Evolutionary conservation across 92 coral and sea anemone species (phyloP).

Genomic region (Zoanthus solanderi): DNA sequence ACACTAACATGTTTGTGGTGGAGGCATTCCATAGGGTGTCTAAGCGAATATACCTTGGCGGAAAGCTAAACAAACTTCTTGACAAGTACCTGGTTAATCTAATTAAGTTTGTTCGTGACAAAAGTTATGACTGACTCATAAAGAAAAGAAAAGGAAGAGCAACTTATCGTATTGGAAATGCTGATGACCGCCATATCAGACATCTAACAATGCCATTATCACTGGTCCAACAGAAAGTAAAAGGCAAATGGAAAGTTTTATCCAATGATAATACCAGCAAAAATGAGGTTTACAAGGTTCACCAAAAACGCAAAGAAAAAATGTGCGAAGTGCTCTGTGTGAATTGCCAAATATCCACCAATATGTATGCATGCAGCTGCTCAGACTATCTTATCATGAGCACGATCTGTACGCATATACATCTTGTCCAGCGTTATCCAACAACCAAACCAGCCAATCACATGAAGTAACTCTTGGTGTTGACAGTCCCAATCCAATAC

Average conservation of each 20-base stretch:
- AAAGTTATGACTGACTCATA: neutral
- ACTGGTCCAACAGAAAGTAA: slow-evolving; percentile 1
- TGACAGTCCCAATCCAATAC: neutral
- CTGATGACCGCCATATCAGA: neutral
- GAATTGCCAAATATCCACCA: neutral
- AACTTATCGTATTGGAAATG: neutral
- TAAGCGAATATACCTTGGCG: neutral
- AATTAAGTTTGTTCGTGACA: slow-evolving; percentile 1
- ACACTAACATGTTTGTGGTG: slow-evolving; percentile 9
- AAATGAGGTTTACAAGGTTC: neutral
- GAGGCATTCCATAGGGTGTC: slow-evolving; percentile 8
- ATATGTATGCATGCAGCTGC: slow-evolving; percentile 55
- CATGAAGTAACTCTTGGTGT: neutral
- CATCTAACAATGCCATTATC: neutral
- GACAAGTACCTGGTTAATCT: slow-evolving; percentile 8
- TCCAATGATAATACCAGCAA: neutral
- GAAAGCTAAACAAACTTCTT: neutral
- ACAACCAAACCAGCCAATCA: slow-evolving; percentile 11
- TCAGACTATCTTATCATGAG: slow-evolving; percentile 55
- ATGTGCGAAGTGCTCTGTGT: neutral
- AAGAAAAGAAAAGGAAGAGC: neutral
- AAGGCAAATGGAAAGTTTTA: slow-evolving; percentile 6
- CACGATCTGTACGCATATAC: slow-evolving; percentile 67
- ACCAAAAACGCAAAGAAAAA: neutral
- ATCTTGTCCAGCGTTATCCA: slow-evolving; percentile 44